Evolutionary conservation across 1,140 invertebrate genomes (phyloP).

Genomic region (Apis dorsata): DNA sequence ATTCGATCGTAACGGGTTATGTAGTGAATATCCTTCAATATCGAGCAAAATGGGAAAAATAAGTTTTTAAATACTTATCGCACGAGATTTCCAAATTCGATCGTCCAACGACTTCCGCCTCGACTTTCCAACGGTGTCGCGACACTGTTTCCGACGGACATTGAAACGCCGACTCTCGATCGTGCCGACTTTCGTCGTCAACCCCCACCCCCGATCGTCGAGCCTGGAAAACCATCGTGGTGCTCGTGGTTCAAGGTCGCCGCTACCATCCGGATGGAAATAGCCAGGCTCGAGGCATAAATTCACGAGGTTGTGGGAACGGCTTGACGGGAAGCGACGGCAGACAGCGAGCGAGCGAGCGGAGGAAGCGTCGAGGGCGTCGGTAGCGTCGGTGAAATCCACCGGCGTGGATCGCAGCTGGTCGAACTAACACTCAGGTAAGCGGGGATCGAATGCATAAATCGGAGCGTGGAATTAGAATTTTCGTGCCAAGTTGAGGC

Average conservation of each 20-base stretch:
- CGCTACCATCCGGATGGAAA: slow-evolving; percentile 45
- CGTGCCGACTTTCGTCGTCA: not conserved
- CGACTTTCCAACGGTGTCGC: too few species aligned
- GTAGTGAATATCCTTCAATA: too few species aligned
- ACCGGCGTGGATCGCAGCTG: slow-evolving; percentile 67
- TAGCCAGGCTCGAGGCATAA: slow-evolving; percentile 33
- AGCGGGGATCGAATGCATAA: slow-evolving; percentile 58
- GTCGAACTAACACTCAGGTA: slow-evolving; percentile 71
- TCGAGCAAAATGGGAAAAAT: too few species aligned
- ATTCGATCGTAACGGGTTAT: too few species aligned
- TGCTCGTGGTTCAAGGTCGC: slow-evolving; percentile 39
- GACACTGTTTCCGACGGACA: slow-evolving; percentile 7
- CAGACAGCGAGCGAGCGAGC: not conserved
- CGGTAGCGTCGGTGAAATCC: slow-evolving; percentile 60
- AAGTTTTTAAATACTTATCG: not conserved
- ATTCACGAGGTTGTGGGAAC: slow-evolving; percentile 26
- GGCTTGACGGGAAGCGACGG: slow-evolving; percentile 36
- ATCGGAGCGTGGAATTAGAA: slow-evolving; percentile 71
- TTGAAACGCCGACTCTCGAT: not conserved
- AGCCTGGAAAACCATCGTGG: slow-evolving; percentile 13
- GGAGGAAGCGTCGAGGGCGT: slow-evolving; percentile 14
- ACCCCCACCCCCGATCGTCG: too few species aligned
- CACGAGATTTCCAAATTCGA: not conserved
- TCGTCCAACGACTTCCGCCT: not conserved
- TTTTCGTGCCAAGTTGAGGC: slow-evolving; percentile 37